Base-by-base conservation (phyloP, 2,797 vertebrate genomes). In the Florisuga fusca region DNA sequence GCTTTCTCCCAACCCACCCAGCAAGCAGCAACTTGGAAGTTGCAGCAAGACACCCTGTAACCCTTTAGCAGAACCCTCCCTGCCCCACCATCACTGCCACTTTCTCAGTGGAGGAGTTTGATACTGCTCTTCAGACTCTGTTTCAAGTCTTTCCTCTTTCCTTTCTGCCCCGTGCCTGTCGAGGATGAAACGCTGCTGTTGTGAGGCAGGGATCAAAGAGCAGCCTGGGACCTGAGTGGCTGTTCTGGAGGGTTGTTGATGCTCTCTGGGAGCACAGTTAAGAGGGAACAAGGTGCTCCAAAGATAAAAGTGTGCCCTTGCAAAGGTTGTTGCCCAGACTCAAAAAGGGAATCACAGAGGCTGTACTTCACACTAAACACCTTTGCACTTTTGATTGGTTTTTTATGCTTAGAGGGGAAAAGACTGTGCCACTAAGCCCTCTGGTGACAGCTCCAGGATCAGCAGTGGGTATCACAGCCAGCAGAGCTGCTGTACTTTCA, bases 361-460 rank as follows among this genome's bases (percentile, higher is more conserved):
- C 53, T 64, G 74, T 67, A 61, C 77, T 77, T 82, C 63, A 63
- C 74, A 54, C 48, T 33, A 41, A 91, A 71, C 77, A 93, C 88
- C 90, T 96, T 83, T 91, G 88, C 80, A 77, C 95, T 96, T 96
- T 64, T 93, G 95, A 93, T 92, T 94, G 89, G 89, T 48, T 95
- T 86, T 87, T 45, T 88, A 74, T 1, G 38, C 68, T 84, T 51
- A 58, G 43, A 90, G 75, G 62, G 48, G 62, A 77, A 77, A 81
- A 74, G 81, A 21, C 74, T 82, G 61, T 90, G 71, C 75, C 83
- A 80, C 91, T 87, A 93, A 96, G 95, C 94, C 95, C 95, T 93
- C 96, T 96, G 95, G 94, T 95, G 95, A 94, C 95, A 95, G 84
- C 91, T 94, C 53, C 3, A 3, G 95, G 96, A 96, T 76, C 90